Evolutionary conservation across 2,888 invertebrate genomes (phyloP), one percentile per base, ranked within the genome.

Genomic region (Melanotus villosus): DNA sequence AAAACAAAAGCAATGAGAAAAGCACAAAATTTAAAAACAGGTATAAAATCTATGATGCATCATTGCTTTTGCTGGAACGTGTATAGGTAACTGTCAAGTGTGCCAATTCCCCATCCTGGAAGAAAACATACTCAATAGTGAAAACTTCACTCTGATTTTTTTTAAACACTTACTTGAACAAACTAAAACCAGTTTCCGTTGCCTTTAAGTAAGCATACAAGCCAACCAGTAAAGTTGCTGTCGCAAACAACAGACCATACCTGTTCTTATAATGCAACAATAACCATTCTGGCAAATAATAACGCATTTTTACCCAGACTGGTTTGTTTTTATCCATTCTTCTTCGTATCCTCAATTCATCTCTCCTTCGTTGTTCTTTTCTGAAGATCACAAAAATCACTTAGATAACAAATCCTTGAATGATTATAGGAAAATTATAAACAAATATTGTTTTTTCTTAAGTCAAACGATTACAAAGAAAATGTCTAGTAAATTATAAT

Each of bases 161-260:
- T n/a, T n/a, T n/a, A n/a, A 9, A 66, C 36, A 68, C 81, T 80
- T 78, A 83, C 84, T 80, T 81, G 45, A 72, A 79, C 74, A 74
- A 81, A 73, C 65, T 79, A 76, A 72, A 80, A 71, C 73, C 77
- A 30, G 75, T 68, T 58, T 81, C 83, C 7, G 79, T 78, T 58
- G 88, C 88, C 73, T 87, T 88, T 32, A 89, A 88, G 84, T 87
- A 88, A 36, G 89, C 87, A 81, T 88, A 89, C 71, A 88, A 86
- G 75, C 89, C 90, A 68, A 90, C 79, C 54, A 90, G 82, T 69
- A 89, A 86, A 0, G 89, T 87, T 43, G 89, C 89, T 10, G 89
- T 86, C 3, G 88, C 89, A 23, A 88, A 83, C 64, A 87, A 71
- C 21, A 87, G 80, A 70, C 88, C 86, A 73, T 84, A 84, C 70